phyloP scores from a whole-genome alignment of 2,113 vertebrate species.

The Burhinus oedicnemus region DNA sequence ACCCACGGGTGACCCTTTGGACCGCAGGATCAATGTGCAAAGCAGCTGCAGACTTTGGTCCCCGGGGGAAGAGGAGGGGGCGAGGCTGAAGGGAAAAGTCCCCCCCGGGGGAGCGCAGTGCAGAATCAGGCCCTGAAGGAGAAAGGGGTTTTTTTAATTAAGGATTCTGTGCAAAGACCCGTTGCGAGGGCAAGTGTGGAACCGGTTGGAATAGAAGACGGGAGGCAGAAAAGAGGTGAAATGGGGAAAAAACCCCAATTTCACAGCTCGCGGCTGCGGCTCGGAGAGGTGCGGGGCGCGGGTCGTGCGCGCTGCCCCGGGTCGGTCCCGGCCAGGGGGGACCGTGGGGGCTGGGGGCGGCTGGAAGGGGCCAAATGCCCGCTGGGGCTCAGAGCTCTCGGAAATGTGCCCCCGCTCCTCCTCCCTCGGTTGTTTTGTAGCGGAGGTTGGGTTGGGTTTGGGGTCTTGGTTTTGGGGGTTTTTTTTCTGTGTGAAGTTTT shows the following conservation, averaged over 20 bases:
- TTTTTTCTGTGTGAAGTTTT: not conserved
- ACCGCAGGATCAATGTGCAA: not conserved
- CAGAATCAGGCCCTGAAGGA: not conserved
- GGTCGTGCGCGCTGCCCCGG: not conserved
- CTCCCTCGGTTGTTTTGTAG: not conserved
- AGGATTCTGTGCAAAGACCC: not conserved
- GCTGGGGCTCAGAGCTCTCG: rapidly evolving
- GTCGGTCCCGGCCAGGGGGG: not conserved
- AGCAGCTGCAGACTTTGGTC: not conserved
- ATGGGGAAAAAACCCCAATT: not conserved
- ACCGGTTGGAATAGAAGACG: not conserved
- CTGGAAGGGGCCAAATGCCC: not conserved
- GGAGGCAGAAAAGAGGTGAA: not conserved
- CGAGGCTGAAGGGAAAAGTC: not conserved
- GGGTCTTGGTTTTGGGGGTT: no score
- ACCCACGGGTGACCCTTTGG: not conserved
- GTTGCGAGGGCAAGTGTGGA: rapidly evolving
- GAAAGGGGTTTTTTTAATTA: not conserved
- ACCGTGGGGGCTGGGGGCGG: not conserved
- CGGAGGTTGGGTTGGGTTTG: not conserved
- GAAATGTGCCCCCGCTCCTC: no score
- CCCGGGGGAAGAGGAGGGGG: not conserved
- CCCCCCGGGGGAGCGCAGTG: not conserved
- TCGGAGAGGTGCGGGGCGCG: not conserved
- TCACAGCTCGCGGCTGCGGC: not conserved